These are phyloP conservation scores for Gorsachius magnificus DNA, from an alignment of 2,797 vertebrate species.

Conservation along the genomic window DNA sequence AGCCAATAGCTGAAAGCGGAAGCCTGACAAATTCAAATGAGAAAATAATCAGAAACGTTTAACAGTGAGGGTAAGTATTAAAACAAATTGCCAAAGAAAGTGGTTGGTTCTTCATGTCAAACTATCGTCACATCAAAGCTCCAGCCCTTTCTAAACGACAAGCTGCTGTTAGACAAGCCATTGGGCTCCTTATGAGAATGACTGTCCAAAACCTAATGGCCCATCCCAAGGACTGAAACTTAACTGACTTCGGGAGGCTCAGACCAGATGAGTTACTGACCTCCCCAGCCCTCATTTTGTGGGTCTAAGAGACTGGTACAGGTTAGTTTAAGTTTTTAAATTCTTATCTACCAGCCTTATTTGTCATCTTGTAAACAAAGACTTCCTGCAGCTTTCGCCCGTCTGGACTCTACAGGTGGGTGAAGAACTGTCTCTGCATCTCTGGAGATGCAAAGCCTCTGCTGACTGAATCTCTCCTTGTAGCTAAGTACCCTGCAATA, in stretches of 20 bases:
- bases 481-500: not conserved
- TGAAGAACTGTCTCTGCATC: not conserved
- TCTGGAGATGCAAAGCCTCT: not conserved
- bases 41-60: not conserved
- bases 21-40: constrained; percentile 14
- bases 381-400: not conserved
- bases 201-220: not conserved
- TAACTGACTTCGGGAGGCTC: not conserved
- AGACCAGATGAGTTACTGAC: not conserved
- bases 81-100: not conserved
- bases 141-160: not conserved
- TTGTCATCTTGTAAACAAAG: not conserved
- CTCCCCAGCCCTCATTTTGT: not conserved
- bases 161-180: not conserved
- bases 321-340: not conserved
- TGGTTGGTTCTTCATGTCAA: not conserved
- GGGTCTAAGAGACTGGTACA: not conserved
- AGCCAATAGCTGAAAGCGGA: not conserved
- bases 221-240: not conserved
- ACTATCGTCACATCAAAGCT: not conserved
- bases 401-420: not conserved
- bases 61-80: not conserved
- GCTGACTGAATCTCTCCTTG: not conserved
- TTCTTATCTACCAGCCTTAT: not conserved
- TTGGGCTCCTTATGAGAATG: not conserved